phyloP scores from a whole-genome alignment of 2,113 vertebrate genomes.

The Trichomycterus rosablanca region DNA sequence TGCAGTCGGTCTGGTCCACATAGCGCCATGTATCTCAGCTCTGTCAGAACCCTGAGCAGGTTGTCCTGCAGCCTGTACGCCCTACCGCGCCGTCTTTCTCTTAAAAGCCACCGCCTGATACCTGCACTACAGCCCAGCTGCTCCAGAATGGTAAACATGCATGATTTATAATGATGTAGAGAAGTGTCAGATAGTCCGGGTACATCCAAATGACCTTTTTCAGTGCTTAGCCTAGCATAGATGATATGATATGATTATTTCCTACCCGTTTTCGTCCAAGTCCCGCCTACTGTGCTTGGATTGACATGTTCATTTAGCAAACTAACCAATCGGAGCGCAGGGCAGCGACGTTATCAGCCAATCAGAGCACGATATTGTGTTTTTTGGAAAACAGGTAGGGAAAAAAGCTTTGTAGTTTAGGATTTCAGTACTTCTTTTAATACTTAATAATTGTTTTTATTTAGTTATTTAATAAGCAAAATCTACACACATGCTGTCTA shows the following conservation, averaged over 20 bases:
- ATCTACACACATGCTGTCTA: no score
- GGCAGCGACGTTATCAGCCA: no score
- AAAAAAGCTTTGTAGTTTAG: no score
- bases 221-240: neutral
- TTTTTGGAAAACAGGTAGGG: no score
- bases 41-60: neutral
- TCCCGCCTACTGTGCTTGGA: neutral
- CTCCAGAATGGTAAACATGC: neutral
- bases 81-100: neutral
- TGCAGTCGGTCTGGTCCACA: neutral
- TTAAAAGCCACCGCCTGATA: neutral
- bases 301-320: neutral
- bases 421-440: no score
- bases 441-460: no score
- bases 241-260: neutral
- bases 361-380: no score
- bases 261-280: neutral
- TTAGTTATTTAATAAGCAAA: no score
- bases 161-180: neutral
- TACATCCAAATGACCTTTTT: neutral
- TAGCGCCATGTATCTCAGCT: neutral
- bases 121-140: neutral
- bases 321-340: no score
- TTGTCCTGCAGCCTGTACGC: neutral
- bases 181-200: neutral